Evolutionary conservation across 1,140 invertebrate genomes (phyloP), one percentile per base, ranked within the genome.

Genomic region (Hyles vespertilio): DNA sequence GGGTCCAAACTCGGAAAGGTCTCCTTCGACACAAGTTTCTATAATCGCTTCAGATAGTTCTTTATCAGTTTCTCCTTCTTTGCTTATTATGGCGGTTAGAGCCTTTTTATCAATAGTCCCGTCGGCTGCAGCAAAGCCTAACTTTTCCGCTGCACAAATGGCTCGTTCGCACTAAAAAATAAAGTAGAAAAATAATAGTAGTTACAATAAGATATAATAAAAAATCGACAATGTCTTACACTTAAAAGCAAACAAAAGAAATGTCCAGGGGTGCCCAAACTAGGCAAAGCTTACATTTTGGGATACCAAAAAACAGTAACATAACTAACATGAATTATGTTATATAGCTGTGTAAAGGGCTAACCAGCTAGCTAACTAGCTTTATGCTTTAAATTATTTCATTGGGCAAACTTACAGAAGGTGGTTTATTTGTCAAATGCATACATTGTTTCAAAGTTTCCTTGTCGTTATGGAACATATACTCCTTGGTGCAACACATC

Each of bases 91-190:
- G 34, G 34, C 53, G 7, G 6, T 8, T 10, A 64, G 32, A 9
- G 32, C 51, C 12, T 33, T 33, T 44, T 58, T 63, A 9, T 63
- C 48, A 2, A 68, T 32, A n/a, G 56, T 57, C 22, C 51, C 59
- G 6, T 63, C 56, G 3, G 40, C 49, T 10, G 52, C 34, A 0
- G 44, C 40, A n/a, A 59, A 51, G 5, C 59, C 62, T n/a, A 22
- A 32, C 9, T 59, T 64, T 10, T 54, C 57, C 3, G 52, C 62
- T 6, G 61, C 33, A 7, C 66, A 68, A 32, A 54, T 46, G 10
- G 56, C 59, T 8, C 9, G 47, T 32, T 61, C 62, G 40, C 66
- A 68, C 66, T 68, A 46, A 12, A 66, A n/a, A n/a, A n/a, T n/a
- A n/a, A n/a, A n/a, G n/a, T n/a, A n/a, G n/a, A 67, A n/a, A 36